phyloP scores from a whole-genome alignment of 2,113 vertebrate species.

The Verasper variegatus region DNA sequence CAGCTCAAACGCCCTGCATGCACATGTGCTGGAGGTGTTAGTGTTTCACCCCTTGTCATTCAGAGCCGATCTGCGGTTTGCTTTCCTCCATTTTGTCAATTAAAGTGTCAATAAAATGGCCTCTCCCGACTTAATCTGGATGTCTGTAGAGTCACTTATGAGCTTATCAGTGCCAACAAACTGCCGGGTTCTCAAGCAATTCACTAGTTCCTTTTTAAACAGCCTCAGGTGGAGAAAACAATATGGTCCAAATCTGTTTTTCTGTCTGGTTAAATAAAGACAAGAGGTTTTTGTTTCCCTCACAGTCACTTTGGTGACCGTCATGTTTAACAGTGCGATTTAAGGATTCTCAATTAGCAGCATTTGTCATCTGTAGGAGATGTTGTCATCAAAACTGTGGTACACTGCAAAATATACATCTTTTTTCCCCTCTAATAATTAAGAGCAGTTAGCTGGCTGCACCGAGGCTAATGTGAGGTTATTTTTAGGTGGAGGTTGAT shows the following conservation, averaged over 20 bases:
- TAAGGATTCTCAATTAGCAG: neutral
- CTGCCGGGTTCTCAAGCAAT: conserved; percentile 42
- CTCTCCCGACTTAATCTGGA: conserved; percentile 32
- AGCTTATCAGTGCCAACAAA: conserved; percentile 50
- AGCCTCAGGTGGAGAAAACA: conserved; percentile 34
- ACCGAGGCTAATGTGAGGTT: neutral
- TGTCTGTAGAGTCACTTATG: conserved; percentile 35
- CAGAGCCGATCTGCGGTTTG: conserved; percentile 26
- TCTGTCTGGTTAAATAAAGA: neutral
- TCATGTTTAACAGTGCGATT: too few species aligned
- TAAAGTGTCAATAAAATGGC: conserved; percentile 35
- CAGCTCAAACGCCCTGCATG: neutral
- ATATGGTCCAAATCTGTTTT: neutral
- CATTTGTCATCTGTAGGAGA: neutral
- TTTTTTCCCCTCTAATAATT: neutral
- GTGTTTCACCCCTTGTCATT: conserved; percentile 6
- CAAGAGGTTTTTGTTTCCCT: neutral
- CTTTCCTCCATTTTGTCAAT: conserved; percentile 25
- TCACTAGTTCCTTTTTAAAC: conserved; percentile 22
- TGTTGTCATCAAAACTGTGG: neutral
- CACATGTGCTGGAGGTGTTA: neutral
- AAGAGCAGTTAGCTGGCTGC: neutral
- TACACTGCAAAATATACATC: too few species aligned
- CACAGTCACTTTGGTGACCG: too few species aligned
- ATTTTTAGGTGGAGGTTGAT: neutral